Conservation (phyloP, 2,888 invertebrate genomes). For the Sturmia bella region DNA sequence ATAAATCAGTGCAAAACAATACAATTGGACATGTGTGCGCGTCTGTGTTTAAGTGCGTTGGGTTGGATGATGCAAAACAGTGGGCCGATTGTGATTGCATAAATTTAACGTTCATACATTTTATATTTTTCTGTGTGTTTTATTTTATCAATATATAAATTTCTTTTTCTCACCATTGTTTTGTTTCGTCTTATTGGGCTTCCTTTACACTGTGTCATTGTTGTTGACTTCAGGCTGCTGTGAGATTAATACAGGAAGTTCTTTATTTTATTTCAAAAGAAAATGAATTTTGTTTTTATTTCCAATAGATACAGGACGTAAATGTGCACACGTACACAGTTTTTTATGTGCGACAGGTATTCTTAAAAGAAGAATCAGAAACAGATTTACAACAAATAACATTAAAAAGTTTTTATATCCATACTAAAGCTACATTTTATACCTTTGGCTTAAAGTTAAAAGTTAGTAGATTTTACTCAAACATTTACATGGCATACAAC, state of each 20-base stretch:
- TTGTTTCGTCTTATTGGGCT: not conserved
- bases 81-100: conserved; percentile 2
- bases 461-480: too few relatives aligned
- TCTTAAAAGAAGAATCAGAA: too few relatives aligned
- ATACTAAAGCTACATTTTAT: too few relatives aligned
- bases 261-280: conserved; percentile 60
- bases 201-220: not conserved
- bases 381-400: too few relatives aligned
- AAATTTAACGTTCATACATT: conserved; percentile 55
- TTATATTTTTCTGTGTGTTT: conserved; percentile 35
- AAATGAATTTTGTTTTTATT: conserved; percentile 64
- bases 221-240: conserved; percentile 1
- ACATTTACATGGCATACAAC: too few relatives aligned
- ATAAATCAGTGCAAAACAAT: too few relatives aligned
- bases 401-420: too few relatives aligned
- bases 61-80: not conserved
- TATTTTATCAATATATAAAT: conserved; percentile 24
- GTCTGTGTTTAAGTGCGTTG: not conserved
- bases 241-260: conserved; percentile 16
- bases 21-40: not conserved
- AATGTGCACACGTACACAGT: too few relatives aligned
- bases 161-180: conserved; percentile 17
- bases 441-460: too few relatives aligned
- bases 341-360: too few relatives aligned
- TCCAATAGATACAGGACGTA: conserved; percentile 14